Base-by-base conservation (phyloP, 2,888 invertebrate genomes). In the Acrobeloides nanus region DNA sequence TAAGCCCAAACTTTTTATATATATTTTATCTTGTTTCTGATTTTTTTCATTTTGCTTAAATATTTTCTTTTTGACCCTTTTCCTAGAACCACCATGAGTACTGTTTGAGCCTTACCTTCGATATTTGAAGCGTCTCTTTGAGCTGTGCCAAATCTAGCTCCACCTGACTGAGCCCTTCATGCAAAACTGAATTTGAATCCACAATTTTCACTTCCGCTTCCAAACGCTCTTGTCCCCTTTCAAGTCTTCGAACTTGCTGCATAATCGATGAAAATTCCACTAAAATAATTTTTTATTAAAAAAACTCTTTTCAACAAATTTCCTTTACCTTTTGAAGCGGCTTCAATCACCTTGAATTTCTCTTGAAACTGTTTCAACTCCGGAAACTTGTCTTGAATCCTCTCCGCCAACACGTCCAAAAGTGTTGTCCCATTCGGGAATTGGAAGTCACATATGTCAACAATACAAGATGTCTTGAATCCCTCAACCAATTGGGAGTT, bases 401-500 rank as follows among this genome's bases (percentile, higher is more conserved):
- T 12, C 12, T n/a, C 18, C 17, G 51, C 52, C 17, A 52, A 35
- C 18, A 44, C 31, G 31, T 52, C 53, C 27, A 52, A 18, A 12
- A 53, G 37, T 12, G 38, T 32, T 15, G 21, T 21, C 6, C 42
- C 37, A 5, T 37, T 46, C n/a, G 51, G 37, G 21, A 51, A 34
- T 31, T 52, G 34, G 33, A 45, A 46, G 18, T 24, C 20, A 39
- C 55, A 55, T 24, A 55, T 53, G 35, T 59, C 55, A 18, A 49
- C 39, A n/a, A 62, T 33, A 2, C 46, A 42, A 3, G 59, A 54
- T 17, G 56, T 38, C 8, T 52, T 33, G 48, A 63, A 63, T 6
- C 62, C 52, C 24, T 59, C 53, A 24, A 63, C 51, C 12, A 64
- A 33, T 43, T 64, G 54, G 32, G 54, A 29, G 38, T 57, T 57